Conservation (phyloP, 2,888 invertebrate genomes). For the Rotaria sp. region DNA sequence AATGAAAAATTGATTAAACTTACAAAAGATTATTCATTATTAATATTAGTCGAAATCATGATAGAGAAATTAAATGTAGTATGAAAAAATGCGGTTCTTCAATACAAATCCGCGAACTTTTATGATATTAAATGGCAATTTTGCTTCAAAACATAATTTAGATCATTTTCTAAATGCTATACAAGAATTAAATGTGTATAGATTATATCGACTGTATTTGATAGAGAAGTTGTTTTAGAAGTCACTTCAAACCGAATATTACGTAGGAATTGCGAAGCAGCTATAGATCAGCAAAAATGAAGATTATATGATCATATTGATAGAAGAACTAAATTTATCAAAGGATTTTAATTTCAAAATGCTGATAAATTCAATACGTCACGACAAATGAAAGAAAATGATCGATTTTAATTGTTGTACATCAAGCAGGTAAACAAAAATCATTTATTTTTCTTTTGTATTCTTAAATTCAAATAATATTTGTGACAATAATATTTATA, state of each 20-base stretch:
- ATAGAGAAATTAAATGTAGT: too few species aligned
- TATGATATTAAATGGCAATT: too few species aligned
- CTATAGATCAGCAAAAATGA: slow-evolving; percentile 52
- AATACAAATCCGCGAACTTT: too few species aligned
- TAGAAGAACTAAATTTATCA: too few species aligned
- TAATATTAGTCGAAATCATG: too few species aligned
- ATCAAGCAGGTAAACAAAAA: slow-evolving; percentile 40
- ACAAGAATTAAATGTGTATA: too few species aligned
- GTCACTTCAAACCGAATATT: slow-evolving; percentile 42
- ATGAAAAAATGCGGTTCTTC: too few species aligned
- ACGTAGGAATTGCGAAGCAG: slow-evolving; percentile 42
- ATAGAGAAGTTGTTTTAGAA: slow-evolving; percentile 44
- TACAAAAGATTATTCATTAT: too few species aligned
- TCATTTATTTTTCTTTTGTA: slow-evolving; percentile 32
- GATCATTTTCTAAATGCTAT: slow-evolving; percentile 36
- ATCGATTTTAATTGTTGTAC: slow-evolving; percentile 47
- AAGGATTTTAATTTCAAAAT: too few species aligned
- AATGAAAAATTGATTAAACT: too few species aligned
- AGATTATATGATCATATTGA: slow-evolving; percentile 46
- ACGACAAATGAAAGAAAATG: slow-evolving; percentile 45
- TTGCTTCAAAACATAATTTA: slow-evolving; percentile 23
- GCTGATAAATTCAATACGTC: too few species aligned
- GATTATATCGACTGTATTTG: slow-evolving; percentile 31
- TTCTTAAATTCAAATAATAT: slow-evolving; percentile 31
- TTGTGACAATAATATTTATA: neutral